Evolutionary conservation across 2,888 invertebrate species (phyloP).

Genomic region (Drosophila pseudotalamancana): DNA sequence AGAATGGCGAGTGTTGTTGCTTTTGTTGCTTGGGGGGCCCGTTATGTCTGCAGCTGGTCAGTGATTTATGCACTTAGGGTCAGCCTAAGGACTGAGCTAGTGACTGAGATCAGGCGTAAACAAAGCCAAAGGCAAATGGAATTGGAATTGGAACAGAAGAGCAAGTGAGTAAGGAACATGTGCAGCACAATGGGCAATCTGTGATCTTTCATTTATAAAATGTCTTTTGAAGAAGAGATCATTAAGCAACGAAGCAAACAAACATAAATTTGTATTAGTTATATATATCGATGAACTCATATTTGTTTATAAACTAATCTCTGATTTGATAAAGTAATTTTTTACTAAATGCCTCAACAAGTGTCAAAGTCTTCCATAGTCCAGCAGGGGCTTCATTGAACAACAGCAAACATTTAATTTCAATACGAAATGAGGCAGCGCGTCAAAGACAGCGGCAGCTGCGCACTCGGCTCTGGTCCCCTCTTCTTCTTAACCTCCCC

Average conservation of each 20-base stretch:
- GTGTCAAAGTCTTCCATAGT: not conserved
- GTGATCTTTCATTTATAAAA: not conserved
- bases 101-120: constrained; percentile 49
- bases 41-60: constrained; percentile 66
- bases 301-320: not conserved
- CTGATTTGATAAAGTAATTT: not conserved
- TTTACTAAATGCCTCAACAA: not conserved
- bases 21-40: constrained; percentile 54
- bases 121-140: constrained; percentile 50
- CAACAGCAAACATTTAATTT: constrained; percentile 67
- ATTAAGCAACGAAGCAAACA: no score
- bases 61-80: constrained; percentile 68
- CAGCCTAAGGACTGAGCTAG: constrained; percentile 43
- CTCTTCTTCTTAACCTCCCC: not conserved
- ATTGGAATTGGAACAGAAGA: constrained; percentile 18
- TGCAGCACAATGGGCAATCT: not conserved
- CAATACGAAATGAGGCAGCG: constrained; percentile 76
- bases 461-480: not conserved
- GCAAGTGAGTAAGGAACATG: not conserved
- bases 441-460: constrained; percentile 70
- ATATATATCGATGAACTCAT: no score
- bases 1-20: constrained; percentile 45
- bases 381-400: constrained; percentile 31
- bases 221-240: not conserved
- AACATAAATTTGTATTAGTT: no score